A percentile compares a stretch with the other conserved stretches of the same genome.
These are phyloP conservation scores for Lepidochitona cinerea DNA, from an alignment of 2,888 invertebrate genomes.

Conservation along the genomic window DNA sequence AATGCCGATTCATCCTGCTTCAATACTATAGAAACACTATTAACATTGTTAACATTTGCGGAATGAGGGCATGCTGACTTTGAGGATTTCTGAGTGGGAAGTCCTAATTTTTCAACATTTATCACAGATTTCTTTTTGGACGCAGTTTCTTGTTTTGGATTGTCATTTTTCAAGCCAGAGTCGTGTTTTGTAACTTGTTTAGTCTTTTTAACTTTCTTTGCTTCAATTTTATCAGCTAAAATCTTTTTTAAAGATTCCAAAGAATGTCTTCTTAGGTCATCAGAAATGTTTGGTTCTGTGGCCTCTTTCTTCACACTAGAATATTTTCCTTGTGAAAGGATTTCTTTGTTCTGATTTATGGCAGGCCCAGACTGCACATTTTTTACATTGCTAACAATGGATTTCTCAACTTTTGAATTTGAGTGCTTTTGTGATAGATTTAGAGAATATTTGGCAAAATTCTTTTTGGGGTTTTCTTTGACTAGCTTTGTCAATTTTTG, in stretches of 20 bases:
- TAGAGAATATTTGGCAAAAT: no score
- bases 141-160: not conserved
- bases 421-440: no score
- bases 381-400: no score
- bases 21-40: not conserved
- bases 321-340: no score
- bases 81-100: not conserved
- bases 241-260: not conserved
- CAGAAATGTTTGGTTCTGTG: not conserved
- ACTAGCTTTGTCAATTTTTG: no score
- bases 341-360: no score
- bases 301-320: not conserved
- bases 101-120: not conserved
- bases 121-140: not conserved
- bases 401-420: no score
- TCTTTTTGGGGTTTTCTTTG: no score
- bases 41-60: not conserved
- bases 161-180: not conserved
- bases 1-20: not conserved
- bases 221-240: not conserved
- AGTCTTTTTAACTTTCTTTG: not conserved
- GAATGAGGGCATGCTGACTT: no score
- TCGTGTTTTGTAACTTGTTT: not conserved
- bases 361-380: no score
- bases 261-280: not conserved